Evolutionary conservation across 2,888 invertebrate genomes (phyloP).

Genomic region (Acronicta alni): DNA sequence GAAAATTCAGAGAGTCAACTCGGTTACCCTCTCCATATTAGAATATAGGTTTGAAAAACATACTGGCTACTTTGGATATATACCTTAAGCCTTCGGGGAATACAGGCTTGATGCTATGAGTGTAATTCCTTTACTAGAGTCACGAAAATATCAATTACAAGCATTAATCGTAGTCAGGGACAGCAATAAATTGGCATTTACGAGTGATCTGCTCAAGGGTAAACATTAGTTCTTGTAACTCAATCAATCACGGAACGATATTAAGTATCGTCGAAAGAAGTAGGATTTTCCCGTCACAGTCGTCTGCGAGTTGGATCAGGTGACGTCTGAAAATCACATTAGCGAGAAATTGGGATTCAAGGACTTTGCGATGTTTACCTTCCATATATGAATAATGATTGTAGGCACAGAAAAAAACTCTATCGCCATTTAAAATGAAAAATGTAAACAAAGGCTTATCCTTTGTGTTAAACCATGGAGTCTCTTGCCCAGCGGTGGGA

Average conservation of each 20-base stretch:
- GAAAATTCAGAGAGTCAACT: too few relatives aligned
- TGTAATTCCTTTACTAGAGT: neutral
- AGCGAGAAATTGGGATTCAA: slow-evolving; percentile 4
- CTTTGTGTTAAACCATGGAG: too few relatives aligned
- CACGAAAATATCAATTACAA: neutral
- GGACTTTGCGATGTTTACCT: neutral
- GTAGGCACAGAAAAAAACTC: neutral
- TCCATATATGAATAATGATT: neutral
- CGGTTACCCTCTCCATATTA: too few relatives aligned
- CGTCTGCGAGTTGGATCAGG: slow-evolving; percentile 18
- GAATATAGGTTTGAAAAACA: too few relatives aligned
- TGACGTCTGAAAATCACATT: slow-evolving; percentile 42
- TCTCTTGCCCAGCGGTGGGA: too few relatives aligned
- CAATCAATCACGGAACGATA: slow-evolving; percentile 41
- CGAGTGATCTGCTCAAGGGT: slow-evolving; percentile 40
- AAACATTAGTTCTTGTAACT: slow-evolving; percentile 34
- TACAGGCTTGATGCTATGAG: neutral
- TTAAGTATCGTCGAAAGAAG: slow-evolving; percentile 14
- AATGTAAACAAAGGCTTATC: too few relatives aligned
- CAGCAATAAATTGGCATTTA: slow-evolving; percentile 45
- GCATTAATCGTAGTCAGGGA: slow-evolving; percentile 21
- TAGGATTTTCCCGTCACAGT: slow-evolving; percentile 17
- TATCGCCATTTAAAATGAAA: too few relatives aligned
- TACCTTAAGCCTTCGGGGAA: too few relatives aligned
- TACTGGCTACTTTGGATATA: too few relatives aligned